These are phyloP conservation scores for Ellobius talpinus DNA, from an alignment of 2,113 vertebrate species.

Conservation along the genomic window DNA sequence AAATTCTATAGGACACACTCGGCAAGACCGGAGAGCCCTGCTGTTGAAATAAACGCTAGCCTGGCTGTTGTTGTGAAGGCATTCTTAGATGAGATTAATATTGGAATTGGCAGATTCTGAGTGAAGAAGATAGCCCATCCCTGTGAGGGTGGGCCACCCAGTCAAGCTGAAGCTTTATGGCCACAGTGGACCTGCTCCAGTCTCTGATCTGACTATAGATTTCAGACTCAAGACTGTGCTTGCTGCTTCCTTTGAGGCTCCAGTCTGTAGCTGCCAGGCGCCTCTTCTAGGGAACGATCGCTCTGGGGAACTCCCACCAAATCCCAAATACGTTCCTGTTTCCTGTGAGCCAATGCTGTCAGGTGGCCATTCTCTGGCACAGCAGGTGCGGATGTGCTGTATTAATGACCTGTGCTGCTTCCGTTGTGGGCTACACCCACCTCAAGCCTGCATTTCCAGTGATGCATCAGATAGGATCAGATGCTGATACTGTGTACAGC, in stretches of 20 bases:
- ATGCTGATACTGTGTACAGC: not conserved
- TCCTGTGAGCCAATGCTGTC: not conserved
- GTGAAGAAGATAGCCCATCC: not conserved
- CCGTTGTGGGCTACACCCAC: rapidly evolving
- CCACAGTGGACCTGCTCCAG: rapidly evolving
- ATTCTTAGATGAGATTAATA: not conserved
- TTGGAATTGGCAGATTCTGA: not conserved
- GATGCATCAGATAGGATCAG: rapidly evolving
- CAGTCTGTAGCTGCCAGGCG: not conserved
- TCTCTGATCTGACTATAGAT: not conserved
- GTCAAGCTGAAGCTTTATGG: not conserved
- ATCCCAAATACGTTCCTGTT: rapidly evolving
- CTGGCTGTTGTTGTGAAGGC: not conserved
- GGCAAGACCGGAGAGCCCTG: not conserved
- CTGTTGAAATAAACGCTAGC: not conserved
- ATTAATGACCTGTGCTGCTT: not conserved
- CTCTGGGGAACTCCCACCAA: not conserved
- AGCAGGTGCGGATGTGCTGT: rapidly evolving
- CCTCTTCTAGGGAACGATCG: not conserved
- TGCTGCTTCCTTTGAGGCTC: not conserved
- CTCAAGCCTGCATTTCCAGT: rapidly evolving
- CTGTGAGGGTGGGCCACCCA: not conserved
- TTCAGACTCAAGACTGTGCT: not conserved
- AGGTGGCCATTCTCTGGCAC: not conserved
- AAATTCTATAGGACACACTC: too few species aligned